Evolutionary conservation across 2,797 vertebrate species (phyloP), one percentile per base, ranked within the genome.

Genomic region (Acanthurus tractus): DNA sequence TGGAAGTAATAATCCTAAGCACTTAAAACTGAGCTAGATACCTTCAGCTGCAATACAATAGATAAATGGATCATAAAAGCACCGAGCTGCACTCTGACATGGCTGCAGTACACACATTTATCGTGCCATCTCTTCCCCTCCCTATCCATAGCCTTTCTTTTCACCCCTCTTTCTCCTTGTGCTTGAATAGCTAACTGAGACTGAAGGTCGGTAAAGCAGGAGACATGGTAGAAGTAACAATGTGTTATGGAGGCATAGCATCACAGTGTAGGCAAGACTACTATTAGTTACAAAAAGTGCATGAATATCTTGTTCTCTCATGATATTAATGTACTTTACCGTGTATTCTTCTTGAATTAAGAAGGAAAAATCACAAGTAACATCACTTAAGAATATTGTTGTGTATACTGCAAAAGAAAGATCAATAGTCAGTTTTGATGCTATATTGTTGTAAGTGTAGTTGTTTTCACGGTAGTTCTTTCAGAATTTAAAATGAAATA

Each of bases 131-230:
- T 50, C 29, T 1, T 34, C 29, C 29, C 29, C 36, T 64, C 54
- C 8, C 8, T 18, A 8, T 64, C 13, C 42, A 25, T 59, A 9
- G 29, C 70, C 17, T 50, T 36, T 20, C 14, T 6, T 63, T 48
- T 67, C 29, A 70, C 40, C 52, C 15, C n/a, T 38, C 53, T n/a
- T 22, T 57, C 54, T 62, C 10, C 45, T 55, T 61, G 46, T 61
- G 46, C 50, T 18, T 63, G 71, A 74, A 72, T 56, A 71, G 66
- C 59, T 64, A 2, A 34, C 74, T 22, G 53, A 81, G 48, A 74
- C 46, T 63, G 65, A 85, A 79, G 74, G 75, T 74, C 87, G 83
- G 74, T 70, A 61, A 81, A 84, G 80, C 76, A 74, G 74, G 59
- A 79, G 63, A 56, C 65, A 71, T 65, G 71, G 71, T 54, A 49